These are phyloP conservation scores for Etheostoma nigrum DNA, from an alignment of 2,797 vertebrate genomes.

Conservation along the genomic window DNA sequence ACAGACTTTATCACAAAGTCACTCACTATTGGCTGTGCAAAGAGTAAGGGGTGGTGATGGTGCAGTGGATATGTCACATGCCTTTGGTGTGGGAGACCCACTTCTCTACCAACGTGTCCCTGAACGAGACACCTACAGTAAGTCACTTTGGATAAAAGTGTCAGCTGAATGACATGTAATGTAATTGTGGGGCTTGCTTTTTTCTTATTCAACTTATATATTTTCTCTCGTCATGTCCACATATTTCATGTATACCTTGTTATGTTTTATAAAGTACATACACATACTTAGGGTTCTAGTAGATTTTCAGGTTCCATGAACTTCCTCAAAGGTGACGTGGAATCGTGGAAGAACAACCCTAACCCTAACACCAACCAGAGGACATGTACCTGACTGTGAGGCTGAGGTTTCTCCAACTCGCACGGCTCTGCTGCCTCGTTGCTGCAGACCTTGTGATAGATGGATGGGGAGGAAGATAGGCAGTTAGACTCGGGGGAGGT, in stretches of 20 bases:
- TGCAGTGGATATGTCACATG: too few relatives aligned
- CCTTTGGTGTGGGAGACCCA: too few relatives aligned
- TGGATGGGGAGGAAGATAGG: slow-evolving; percentile 81
- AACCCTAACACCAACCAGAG: neutral
- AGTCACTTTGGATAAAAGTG: too few relatives aligned
- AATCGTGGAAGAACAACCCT: neutral
- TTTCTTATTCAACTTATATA: neutral
- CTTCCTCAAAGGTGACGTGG: neutral
- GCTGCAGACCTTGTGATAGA: slow-evolving; percentile 88
- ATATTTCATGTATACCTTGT: neutral
- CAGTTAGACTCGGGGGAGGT: slow-evolving; percentile 91
- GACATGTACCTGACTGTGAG: slow-evolving; percentile 72
- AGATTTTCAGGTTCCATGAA: neutral
- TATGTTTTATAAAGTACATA: neutral
- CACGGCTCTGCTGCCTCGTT: slow-evolving; percentile 87
- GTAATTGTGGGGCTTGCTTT: neutral
- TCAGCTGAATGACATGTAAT: too few relatives aligned
- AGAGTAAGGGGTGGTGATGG: too few relatives aligned
- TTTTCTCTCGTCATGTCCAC: neutral
- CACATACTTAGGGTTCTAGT: neutral
- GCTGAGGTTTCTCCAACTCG: slow-evolving; percentile 85
- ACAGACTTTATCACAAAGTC: neutral
- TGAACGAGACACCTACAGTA: too few relatives aligned
- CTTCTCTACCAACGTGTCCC: too few relatives aligned
- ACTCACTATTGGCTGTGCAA: neutral